These are phyloP conservation scores for Neomicropteryx cornuta DNA, from an alignment of 1,140 invertebrate genomes.

Conservation along the genomic window DNA sequence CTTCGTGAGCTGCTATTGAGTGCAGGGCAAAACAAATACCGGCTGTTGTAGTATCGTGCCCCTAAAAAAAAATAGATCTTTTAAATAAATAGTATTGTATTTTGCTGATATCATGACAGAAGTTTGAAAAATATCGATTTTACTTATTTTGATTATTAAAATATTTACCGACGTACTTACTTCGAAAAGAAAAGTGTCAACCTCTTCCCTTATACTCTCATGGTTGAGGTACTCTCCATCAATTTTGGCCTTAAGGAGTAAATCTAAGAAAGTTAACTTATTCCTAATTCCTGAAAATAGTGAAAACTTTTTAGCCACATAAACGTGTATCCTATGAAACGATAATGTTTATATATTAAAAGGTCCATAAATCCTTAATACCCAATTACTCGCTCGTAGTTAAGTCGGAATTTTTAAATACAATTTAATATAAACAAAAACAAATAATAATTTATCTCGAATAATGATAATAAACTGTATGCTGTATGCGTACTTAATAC, in stretches of 20 bases:
- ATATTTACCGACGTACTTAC: slow-evolving; percentile 29
- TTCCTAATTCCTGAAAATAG: slow-evolving; percentile 40
- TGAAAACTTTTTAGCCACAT: slow-evolving; percentile 16
- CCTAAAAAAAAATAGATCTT: slow-evolving; percentile 41
- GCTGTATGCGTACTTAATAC: too few species aligned
- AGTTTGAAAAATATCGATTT: too few species aligned
- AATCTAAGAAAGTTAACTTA: slow-evolving; percentile 63
- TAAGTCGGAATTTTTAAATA: too few species aligned
- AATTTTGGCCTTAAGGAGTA: slow-evolving; percentile 51
- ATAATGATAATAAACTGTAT: too few species aligned
- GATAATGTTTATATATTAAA: slow-evolving; percentile 48
- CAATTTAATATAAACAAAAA: too few species aligned
- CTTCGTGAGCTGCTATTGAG: slow-evolving; percentile 38
- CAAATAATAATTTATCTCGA: too few species aligned
- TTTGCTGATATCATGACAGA: too few species aligned
- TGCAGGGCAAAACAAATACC: slow-evolving; percentile 43
- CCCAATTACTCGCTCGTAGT: too few species aligned
- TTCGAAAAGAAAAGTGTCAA: slow-evolving; percentile 69
- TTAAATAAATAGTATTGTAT: neutral
- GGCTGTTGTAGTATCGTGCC: slow-evolving; percentile 67
- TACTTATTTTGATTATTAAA: neutral
- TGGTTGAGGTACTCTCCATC: slow-evolving; percentile 45
- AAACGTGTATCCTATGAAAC: slow-evolving; percentile 35
- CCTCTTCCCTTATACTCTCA: slow-evolving; percentile 58
- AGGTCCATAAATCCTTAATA: too few species aligned